Base-by-base conservation (phyloP, 2,113 vertebrate species). In the Vimba vimba region DNA sequence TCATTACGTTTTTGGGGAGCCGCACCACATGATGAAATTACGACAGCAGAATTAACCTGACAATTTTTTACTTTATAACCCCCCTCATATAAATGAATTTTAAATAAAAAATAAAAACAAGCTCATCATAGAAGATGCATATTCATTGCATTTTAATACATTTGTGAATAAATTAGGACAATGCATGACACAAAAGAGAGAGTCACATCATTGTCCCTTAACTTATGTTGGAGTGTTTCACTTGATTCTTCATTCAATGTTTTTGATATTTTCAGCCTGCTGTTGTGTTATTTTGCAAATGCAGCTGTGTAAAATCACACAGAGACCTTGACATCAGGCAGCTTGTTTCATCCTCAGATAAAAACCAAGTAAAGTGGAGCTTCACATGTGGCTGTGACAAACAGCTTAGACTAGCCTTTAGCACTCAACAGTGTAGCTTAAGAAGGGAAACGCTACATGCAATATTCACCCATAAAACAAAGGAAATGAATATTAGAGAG, bases 401-500 rank as follows among this genome's bases (percentile, higher is more conserved):
- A 59, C 79, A 79, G 69, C 57, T 76, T 60, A 13, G 86, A 79
- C 81, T 78, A 13, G 25, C 30, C 47, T 62, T 47, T 25, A 45
- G 68, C 33, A 75, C 82, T 69, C 43, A 59, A 15, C n/a, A 45
- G 71, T 85, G 74, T 23, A 73, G 71, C 79, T 52, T 82, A 79
- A 83, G 71, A 62, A 79, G 60, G 60, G 36, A 62, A 79, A 85
- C 36, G 7, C 43, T 45, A 73, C 50, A 19, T 47, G 13, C 27
- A n/a, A 45, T 83, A 76, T 27, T 87, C 33, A 64, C 75, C 30
- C 55, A 79, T 62, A 80, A 82, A 74, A 85, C 79, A 79, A 85
- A 89, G 83, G 73, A 85, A 86, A 87, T 82, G 1, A 82, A 85
- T 85, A 83, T 87, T 82, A 83, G 83, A 89, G 13, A 85, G 55